Evolutionary conservation across 2,113 vertebrate species (phyloP), one percentile per base, ranked within the genome.

Genomic region (Tor tambroides): DNA sequence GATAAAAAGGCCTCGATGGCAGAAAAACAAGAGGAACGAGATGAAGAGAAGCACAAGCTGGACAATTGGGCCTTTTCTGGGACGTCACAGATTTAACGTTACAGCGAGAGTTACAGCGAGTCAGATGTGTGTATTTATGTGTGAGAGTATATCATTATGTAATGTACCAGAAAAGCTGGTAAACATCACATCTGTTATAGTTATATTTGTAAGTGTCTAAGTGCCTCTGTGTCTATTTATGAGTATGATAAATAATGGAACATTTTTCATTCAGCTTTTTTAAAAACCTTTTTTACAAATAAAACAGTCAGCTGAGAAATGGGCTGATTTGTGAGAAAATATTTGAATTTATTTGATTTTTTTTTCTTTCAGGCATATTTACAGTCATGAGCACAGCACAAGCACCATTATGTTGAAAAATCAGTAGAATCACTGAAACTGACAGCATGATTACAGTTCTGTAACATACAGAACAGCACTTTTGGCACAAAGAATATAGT

Each of bases 1-100:
- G 98, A 93, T 98, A 96, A 95, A 91, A 65, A 51, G 23, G 35
- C 26, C 35, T 14, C 15, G 2, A 14, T 1, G 23, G 30, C 56
- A 30, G 86, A 88, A 87, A 86, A 86, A 19, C 82, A 88, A 46
- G 69, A 89, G 90, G 85, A 85, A 81, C 14, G 76, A 78, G 32
- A 69, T 71, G 78, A 35, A 32, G 38, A 61, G 43, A 87, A 14
- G 17, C 49, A 87, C 86, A 56, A 78, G 11, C 65, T 8, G 43
- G 15, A 59, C 41, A 79, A 23, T 26, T 49, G 23, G 38, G 43
- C 78, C 19, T 82, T 51, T 69, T 75, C 21, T 43, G 19, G 59
- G 32, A 32, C 49, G 17, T 77, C 2, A 49, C 28, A 26, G 12
- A 61, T 77, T 80, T 77, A 32, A 17, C 5, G 54, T 51, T 72